These are phyloP conservation scores for Bursaphelenchus mucronatus DNA, from an alignment of 1,140 invertebrate species.

Conservation along the genomic window DNA sequence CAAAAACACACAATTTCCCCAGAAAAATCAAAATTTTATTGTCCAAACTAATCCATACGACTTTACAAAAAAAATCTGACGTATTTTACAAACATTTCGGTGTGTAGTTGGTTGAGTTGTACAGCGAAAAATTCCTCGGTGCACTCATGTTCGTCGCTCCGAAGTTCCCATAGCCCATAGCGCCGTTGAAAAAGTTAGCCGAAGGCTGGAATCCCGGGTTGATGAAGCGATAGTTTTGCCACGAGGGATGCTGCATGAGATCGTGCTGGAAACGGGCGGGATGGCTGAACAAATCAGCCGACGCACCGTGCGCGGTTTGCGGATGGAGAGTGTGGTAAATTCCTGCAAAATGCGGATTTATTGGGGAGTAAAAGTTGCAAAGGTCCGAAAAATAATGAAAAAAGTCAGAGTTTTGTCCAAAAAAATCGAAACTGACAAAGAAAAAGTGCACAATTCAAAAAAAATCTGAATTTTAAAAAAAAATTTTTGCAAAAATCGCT, in stretches of 20 bases:
- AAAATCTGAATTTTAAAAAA: too few relatives aligned
- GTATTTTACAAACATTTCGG: not conserved
- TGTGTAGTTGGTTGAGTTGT: constrained; percentile 33
- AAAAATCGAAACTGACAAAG: too few relatives aligned
- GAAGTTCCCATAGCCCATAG: constrained; percentile 35
- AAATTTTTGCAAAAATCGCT: too few relatives aligned
- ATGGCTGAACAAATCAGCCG: constrained; percentile 33
- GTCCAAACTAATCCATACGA: too few relatives aligned
- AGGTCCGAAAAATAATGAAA: too few relatives aligned
- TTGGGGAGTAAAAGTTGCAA: not conserved
- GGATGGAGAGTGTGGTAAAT: constrained; percentile 56
- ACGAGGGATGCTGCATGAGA: constrained; percentile 43
- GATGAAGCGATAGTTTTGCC: constrained; percentile 42
- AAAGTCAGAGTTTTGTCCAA: too few relatives aligned
- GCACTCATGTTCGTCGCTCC: not conserved
- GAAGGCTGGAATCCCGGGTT: constrained; percentile 26
- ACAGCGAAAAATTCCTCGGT: constrained; percentile 34
- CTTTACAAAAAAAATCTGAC: too few relatives aligned
- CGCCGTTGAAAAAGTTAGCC: constrained; percentile 34
- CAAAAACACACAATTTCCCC: too few relatives aligned
- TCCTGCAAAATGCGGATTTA: constrained; percentile 41
- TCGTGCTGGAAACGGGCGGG: constrained; percentile 24
- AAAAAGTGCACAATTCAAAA: too few relatives aligned
- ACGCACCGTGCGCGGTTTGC: constrained; percentile 33
- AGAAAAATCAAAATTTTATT: too few relatives aligned